Conservation (phyloP, 2,888 invertebrate species). For the Cerceris rybyensis region DNA sequence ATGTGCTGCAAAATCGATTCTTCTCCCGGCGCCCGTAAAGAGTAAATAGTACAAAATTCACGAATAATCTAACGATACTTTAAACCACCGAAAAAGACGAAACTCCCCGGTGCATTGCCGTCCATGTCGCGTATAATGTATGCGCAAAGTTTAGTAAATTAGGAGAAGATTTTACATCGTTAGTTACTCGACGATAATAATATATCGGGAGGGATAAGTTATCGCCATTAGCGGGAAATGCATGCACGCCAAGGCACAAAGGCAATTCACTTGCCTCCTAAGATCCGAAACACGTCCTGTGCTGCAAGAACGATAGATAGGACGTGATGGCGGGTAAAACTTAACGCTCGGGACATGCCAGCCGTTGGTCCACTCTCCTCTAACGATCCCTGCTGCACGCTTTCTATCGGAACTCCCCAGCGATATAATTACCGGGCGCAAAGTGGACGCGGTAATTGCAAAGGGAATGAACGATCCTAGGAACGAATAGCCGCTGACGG, state of each 20-base stretch:
- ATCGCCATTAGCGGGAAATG: slow-evolving; percentile 67
- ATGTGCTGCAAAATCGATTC: too few species aligned
- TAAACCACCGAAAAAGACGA: not conserved
- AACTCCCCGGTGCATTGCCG: not conserved
- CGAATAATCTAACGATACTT: not conserved
- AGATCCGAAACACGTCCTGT: slow-evolving; percentile 49
- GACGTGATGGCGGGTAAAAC: slow-evolving; percentile 23
- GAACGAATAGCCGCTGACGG: slow-evolving; percentile 28
- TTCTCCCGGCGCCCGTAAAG: too few species aligned
- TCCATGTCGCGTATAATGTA: not conserved
- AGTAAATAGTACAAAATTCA: too few species aligned
- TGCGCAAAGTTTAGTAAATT: slow-evolving; percentile 9
- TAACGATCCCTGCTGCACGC: slow-evolving; percentile 39
- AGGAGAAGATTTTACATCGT: slow-evolving; percentile 27
- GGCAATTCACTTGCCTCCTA: slow-evolving; percentile 65
- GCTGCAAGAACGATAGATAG: slow-evolving; percentile 40
- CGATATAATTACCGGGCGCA: slow-evolving; percentile 53
- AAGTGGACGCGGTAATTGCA: slow-evolving; percentile 56
- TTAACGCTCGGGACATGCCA: slow-evolving; percentile 41
- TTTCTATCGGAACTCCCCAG: slow-evolving; percentile 47
- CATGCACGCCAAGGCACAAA: slow-evolving; percentile 68
- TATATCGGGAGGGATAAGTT: slow-evolving; percentile 47
- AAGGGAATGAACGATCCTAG: slow-evolving; percentile 28
- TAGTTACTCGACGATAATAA: slow-evolving; percentile 19
- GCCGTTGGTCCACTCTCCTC: slow-evolving; percentile 49